Evolutionary conservation across 2,113 vertebrate species (phyloP).

Genomic region (Varanus komodoensis): DNA sequence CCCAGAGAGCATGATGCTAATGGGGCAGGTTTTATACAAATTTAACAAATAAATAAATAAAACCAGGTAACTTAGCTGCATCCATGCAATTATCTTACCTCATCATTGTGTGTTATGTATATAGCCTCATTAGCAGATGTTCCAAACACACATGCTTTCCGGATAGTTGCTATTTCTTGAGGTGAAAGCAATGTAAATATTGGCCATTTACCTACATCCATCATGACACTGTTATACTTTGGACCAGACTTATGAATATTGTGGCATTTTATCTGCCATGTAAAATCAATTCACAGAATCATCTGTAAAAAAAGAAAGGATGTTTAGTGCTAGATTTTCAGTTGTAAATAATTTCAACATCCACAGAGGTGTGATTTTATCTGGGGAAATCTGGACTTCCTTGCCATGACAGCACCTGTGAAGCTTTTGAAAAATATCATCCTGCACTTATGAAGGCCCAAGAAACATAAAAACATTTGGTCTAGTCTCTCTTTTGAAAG

Average conservation of each 20-base stretch:
- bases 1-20: too few relatives aligned
- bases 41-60: too few relatives aligned
- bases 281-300: slow-evolving; percentile 22
- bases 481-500: too few relatives aligned
- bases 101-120: slow-evolving; percentile 88
- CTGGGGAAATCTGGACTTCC: neutral
- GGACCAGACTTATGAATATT: slow-evolving; percentile 50
- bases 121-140: slow-evolving; percentile 93
- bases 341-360: neutral
- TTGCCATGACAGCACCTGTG: too few relatives aligned
- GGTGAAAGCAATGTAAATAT: slow-evolving; percentile 91
- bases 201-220: slow-evolving; percentile 96
- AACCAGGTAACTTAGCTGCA: fast-evolving
- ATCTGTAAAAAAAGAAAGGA: neutral
- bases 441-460: neutral
- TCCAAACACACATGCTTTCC: slow-evolving; percentile 94
- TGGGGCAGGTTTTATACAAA: too few relatives aligned
- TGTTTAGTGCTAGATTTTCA: fast-evolving
- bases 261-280: slow-evolving; percentile 54
- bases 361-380: neutral
- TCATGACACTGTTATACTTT: slow-evolving; percentile 81
- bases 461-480: neutral
- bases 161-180: slow-evolving; percentile 86
- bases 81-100: slow-evolving; percentile 77
- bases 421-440: neutral